Conservation (phyloP, 2,113 vertebrate species). For the Garra rufa region DNA sequence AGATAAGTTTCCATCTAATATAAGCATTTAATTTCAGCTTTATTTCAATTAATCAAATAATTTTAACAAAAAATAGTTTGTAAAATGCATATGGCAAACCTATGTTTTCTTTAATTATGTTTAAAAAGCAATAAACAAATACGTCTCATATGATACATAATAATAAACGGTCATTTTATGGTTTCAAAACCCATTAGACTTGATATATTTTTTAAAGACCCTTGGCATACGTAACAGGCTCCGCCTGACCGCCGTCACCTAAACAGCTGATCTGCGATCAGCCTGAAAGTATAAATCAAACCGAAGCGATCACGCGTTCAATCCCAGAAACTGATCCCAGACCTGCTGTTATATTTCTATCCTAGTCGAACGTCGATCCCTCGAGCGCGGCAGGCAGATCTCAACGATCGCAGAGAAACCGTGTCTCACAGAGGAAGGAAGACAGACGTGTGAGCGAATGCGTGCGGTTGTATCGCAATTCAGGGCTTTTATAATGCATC, state of each 20-base stretch:
- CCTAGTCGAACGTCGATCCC: not conserved
- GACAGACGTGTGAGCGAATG: not conserved
- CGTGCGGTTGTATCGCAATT: not conserved
- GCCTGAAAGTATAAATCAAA: not conserved
- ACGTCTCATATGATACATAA: not conserved
- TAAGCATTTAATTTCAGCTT: too few species aligned
- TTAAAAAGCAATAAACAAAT: not conserved
- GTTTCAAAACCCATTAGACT: not conserved
- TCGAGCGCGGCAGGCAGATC: slow-evolving; percentile 21
- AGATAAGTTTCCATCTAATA: too few species aligned
- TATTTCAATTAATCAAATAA: too few species aligned
- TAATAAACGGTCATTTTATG: not conserved
- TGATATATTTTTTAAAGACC: not conserved
- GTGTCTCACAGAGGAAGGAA: slow-evolving; percentile 22
- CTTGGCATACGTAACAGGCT: not conserved
- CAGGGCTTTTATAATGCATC: not conserved
- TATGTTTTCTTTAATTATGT: not conserved
- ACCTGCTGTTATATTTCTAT: not conserved
- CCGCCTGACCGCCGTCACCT: not conserved
- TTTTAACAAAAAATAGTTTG: too few species aligned
- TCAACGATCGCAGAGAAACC: slow-evolving; percentile 11
- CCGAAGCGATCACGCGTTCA: too few species aligned
- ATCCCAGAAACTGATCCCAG: not conserved
- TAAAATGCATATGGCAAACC: too few species aligned
- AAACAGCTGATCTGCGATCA: not conserved